Conservation (phyloP, 1,140 invertebrate species). For the Anagrus nilaparvatae region DNA sequence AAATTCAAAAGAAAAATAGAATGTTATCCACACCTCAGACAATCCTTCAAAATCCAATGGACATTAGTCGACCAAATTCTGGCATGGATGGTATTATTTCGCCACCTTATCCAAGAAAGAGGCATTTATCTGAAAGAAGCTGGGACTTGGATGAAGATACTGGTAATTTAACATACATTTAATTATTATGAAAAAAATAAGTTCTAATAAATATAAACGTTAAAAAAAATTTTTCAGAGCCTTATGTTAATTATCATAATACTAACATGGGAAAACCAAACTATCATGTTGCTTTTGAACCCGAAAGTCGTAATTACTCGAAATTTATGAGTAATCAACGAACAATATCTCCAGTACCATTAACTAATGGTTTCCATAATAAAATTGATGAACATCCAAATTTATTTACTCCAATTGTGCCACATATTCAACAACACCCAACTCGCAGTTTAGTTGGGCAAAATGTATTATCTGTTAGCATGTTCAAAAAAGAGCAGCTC, state of each 20-base stretch:
- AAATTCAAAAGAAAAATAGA: constrained; percentile 33
- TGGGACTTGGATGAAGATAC: constrained; percentile 25
- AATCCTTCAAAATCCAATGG: constrained; percentile 16
- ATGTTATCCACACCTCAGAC: constrained; percentile 8
- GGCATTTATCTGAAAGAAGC: background rate
- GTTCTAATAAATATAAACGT: background rate
- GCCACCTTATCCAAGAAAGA: constrained; percentile 28
- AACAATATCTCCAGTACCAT: constrained; percentile 30
- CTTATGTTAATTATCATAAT: constrained; percentile 6
- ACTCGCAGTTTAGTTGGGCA: constrained; percentile 57
- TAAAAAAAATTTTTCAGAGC: constrained; percentile 4
- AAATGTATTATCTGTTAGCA: constrained; percentile 75
- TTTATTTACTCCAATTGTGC: constrained; percentile 15
- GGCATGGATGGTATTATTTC: constrained; percentile 46
- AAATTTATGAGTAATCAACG: too few relatives aligned
- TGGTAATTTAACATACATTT: constrained; percentile 18
- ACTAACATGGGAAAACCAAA: too few relatives aligned
- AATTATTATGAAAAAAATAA: background rate
- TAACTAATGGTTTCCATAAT: constrained; percentile 33
- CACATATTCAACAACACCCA: too few relatives aligned
- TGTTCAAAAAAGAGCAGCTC: constrained; percentile 82
- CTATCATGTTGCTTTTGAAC: too few relatives aligned
- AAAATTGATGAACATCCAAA: constrained; percentile 33
- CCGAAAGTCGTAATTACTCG: too few relatives aligned
- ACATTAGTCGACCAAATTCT: constrained; percentile 48